Conservation (phyloP, 2,888 invertebrate species). For the Amphipoea lucens region DNA sequence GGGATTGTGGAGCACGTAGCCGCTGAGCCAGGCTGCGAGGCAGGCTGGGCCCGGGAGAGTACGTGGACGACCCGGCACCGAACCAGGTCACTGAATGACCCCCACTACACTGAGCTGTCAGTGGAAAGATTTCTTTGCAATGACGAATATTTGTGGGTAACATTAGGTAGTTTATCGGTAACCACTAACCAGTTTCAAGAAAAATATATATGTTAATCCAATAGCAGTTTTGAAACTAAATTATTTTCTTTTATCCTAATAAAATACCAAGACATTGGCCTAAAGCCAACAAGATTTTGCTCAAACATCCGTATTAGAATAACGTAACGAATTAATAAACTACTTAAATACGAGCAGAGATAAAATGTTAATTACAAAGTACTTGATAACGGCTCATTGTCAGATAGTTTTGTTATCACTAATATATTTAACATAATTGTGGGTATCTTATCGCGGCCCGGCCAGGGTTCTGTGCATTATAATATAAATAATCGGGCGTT, state of each 20-base stretch:
- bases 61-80: background rate
- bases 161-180: background rate
- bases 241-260: background rate
- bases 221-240: background rate
- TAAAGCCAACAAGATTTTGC: slow-evolving; percentile 3
- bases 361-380: slow-evolving; percentile 64
- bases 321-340: slow-evolving; percentile 40
- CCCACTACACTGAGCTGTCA: slow-evolving; percentile 2
- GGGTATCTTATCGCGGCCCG: slow-evolving; percentile 60
- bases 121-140: background rate
- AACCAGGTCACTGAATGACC: slow-evolving; percentile 15
- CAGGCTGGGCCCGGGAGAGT: slow-evolving; percentile 15
- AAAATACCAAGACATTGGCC: background rate
- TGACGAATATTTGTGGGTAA: slow-evolving; percentile 3
- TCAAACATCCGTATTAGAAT: slow-evolving; percentile 10
- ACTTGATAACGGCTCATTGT: slow-evolving; percentile 64
- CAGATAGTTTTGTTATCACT: slow-evolving; percentile 65
- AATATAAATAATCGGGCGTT: slow-evolving; percentile 29
- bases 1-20: background rate
- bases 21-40: background rate
- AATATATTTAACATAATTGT: slow-evolving; percentile 65
- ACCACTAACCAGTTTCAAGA: slow-evolving; percentile 4
- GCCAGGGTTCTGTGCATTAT: slow-evolving; percentile 30
- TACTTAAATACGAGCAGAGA: slow-evolving; percentile 56
- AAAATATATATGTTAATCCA: background rate